Conservation (phyloP, 2,888 invertebrate genomes). For the Neocrepidodera transversa region DNA sequence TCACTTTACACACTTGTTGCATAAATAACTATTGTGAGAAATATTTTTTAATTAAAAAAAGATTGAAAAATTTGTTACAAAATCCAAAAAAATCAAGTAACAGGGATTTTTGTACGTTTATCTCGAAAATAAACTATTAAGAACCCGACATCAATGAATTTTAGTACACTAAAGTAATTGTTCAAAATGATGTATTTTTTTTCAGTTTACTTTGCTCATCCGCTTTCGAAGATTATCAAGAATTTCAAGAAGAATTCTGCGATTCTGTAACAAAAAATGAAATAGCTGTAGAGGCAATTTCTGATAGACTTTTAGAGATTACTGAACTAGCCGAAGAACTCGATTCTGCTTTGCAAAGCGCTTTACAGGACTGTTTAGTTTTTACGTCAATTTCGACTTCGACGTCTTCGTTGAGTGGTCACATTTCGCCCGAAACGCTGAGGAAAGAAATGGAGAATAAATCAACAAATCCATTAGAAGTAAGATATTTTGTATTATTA, state of each 20-base stretch:
- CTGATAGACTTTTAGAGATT: slow-evolving; percentile 70
- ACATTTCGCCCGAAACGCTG: slow-evolving; percentile 28
- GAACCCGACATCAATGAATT: too few relatives aligned
- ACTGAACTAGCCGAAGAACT: slow-evolving; percentile 72
- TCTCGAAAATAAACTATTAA: too few relatives aligned
- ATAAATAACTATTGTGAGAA: too few relatives aligned
- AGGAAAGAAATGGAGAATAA: slow-evolving; percentile 41
- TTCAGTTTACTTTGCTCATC: slow-evolving; percentile 37
- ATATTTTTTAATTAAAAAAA: too few relatives aligned
- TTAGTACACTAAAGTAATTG: too few relatives aligned
- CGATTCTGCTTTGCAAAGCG: slow-evolving; percentile 66
- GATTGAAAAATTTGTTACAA: too few relatives aligned
- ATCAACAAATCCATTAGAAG: slow-evolving; percentile 36
- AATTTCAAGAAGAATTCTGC: slow-evolving; percentile 40
- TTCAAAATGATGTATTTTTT: too few relatives aligned
- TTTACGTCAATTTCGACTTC: slow-evolving; percentile 47
- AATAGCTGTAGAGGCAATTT: slow-evolving; percentile 71
- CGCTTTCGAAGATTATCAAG: slow-evolving; percentile 33
- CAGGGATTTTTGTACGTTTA: too few relatives aligned
- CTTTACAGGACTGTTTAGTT: slow-evolving; percentile 59
- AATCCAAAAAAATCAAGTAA: too few relatives aligned
- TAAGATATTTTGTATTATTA: slow-evolving; percentile 33
- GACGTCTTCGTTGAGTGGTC: slow-evolving; percentile 31
- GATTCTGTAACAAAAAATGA: slow-evolving; percentile 60
- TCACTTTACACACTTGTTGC: too few relatives aligned